Evolutionary conservation across 1,140 invertebrate genomes (phyloP).

Genomic region (Drosophila sulfurigaster): DNA sequence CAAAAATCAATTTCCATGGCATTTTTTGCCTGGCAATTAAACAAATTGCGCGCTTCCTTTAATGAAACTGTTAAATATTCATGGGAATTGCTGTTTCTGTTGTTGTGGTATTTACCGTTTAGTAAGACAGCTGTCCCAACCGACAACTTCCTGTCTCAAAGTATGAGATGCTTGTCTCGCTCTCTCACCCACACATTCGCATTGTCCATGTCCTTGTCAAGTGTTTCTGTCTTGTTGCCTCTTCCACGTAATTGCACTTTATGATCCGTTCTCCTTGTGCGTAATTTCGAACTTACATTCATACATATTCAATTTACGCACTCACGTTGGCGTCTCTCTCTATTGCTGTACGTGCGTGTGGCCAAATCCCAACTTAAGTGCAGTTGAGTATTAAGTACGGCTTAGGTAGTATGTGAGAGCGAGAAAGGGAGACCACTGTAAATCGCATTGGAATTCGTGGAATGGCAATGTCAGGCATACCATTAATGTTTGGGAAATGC

Average conservation of each 20-base stretch:
- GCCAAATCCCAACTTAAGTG: constrained; percentile 42
- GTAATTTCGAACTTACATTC: constrained; percentile 38
- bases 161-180: constrained; percentile 11
- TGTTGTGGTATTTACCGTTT: background rate
- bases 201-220: constrained; percentile 62
- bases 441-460: constrained; percentile 27
- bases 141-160: background rate
- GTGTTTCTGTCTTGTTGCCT: constrained; percentile 37
- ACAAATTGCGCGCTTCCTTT: constrained; percentile 52
- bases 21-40: constrained; percentile 47
- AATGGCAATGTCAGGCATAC: constrained; percentile 47
- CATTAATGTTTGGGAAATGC: constrained; percentile 67
- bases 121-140: constrained; percentile 26
- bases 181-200: constrained; percentile 23
- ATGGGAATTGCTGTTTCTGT: constrained; percentile 14
- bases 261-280: constrained; percentile 15
- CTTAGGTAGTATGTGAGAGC: constrained; percentile 11
- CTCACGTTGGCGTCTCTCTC: no score
- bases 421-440: constrained; percentile 13
- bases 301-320: constrained; percentile 22
- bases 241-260: constrained; percentile 57
- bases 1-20: constrained; percentile 60
- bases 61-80: constrained; percentile 46
- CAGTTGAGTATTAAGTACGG: constrained; percentile 36
- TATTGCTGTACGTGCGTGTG: background rate